phyloP scores from a whole-genome alignment of 2,888 invertebrate species.

The Himalopsyche anomala region DNA sequence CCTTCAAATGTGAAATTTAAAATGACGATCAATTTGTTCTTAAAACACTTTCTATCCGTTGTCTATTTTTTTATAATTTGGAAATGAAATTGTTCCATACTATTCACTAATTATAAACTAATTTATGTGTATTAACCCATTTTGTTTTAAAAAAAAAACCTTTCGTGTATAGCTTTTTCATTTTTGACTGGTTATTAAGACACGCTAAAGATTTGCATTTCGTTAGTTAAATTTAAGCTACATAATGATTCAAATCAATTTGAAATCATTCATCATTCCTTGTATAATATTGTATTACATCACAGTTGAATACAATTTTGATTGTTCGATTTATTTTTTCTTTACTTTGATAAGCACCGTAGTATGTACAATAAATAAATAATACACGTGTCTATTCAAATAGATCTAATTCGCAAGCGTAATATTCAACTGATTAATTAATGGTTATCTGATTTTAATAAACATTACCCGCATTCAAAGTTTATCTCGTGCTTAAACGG shows the following conservation, averaged over 20 bases:
- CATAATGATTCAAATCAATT: slow-evolving; percentile 29
- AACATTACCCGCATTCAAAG: not conserved
- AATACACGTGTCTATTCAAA: not conserved
- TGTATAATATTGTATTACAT: not conserved
- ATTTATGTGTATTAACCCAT: no score
- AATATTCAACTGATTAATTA: not conserved
- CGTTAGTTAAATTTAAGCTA: not conserved
- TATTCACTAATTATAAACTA: no score
- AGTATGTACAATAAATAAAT: not conserved
- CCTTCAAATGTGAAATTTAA: no score
- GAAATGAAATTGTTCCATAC: no score
- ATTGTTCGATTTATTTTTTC: not conserved
- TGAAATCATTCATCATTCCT: slow-evolving; percentile 14
- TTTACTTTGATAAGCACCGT: not conserved
- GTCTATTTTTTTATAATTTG: no score
- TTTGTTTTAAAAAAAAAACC: not conserved
- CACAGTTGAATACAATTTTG: not conserved
- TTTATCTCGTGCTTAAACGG: not conserved
- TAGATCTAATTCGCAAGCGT: not conserved
- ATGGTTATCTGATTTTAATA: not conserved
- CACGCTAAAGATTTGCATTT: slow-evolving; percentile 21
- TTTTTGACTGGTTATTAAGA: slow-evolving; percentile 23
- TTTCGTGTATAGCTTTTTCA: slow-evolving; percentile 5
- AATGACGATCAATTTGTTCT: no score
- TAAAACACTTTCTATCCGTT: no score